Percentiles rank a stretch among this genome's conserved stretches.
phyloP scores from a whole-genome alignment of 2,888 invertebrate genomes.

The Troilus luridus region DNA sequence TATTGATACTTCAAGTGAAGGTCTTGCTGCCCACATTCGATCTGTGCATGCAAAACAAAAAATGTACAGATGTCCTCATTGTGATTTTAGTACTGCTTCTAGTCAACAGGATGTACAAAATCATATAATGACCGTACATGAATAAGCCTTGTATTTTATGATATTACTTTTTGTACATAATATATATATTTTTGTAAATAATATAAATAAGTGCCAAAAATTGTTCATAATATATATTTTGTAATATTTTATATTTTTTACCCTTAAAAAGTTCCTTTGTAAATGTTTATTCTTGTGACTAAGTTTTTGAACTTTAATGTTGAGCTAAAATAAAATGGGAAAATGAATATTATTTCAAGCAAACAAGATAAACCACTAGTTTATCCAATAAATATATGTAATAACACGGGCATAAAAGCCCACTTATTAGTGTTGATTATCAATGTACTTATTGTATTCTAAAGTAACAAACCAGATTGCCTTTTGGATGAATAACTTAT shows the following conservation, averaged over 20 bases:
- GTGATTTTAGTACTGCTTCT: constrained; percentile 49
- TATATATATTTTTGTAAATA: constrained; percentile 49
- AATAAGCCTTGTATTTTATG: constrained; percentile 1
- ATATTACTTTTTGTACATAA: constrained; percentile 26
- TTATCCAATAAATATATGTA: too few relatives aligned
- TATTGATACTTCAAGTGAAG: constrained; percentile 30
- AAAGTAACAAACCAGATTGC: neutral
- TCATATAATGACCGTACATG: constrained; percentile 39
- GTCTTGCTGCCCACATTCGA: constrained; percentile 48
- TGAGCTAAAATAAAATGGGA: too few relatives aligned
- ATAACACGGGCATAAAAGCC: too few relatives aligned
- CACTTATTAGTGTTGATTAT: neutral
- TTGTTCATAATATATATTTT: constrained; percentile 28
- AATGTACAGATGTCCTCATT: constrained; percentile 54
- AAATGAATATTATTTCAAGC: too few relatives aligned
- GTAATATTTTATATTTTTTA: neutral
- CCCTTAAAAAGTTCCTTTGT: neutral
- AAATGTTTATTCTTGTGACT: neutral
- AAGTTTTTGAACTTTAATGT: neutral
- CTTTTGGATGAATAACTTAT: neutral
- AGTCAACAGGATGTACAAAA: constrained; percentile 48
- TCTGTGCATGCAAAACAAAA: constrained; percentile 53
- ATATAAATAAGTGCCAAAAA: constrained; percentile 38
- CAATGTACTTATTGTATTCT: neutral
- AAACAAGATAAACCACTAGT: too few relatives aligned